Conservation (phyloP, 2,888 invertebrate species). For the Operophtera brumata region DNA sequence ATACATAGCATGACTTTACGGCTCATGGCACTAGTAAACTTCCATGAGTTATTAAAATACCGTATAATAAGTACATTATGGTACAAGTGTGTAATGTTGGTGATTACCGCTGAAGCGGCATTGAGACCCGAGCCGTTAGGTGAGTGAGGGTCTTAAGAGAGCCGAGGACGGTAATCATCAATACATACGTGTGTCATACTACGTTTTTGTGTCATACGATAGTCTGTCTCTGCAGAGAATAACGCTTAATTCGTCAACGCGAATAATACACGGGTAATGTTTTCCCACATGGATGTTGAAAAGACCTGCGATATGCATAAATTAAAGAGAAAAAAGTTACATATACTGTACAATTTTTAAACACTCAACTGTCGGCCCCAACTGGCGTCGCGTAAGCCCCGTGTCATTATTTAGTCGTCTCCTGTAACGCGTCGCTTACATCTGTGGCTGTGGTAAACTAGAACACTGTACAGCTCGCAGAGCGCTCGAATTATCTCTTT, state of each 20-base stretch:
- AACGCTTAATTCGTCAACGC: neutral
- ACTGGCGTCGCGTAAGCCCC: constrained; percentile 36
- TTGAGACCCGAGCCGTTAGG: no score
- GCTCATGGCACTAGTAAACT: constrained; percentile 1
- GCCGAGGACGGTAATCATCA: no score
- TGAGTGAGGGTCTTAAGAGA: no score
- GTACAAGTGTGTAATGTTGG: no score
- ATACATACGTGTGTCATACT: no score
- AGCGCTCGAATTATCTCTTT: constrained; percentile 21
- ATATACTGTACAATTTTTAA: constrained; percentile 35
- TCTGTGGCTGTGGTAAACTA: constrained; percentile 44
- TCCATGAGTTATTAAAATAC: neutral
- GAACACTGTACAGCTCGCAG: constrained; percentile 25
- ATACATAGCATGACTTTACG: constrained; percentile 4
- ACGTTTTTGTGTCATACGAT: no score
- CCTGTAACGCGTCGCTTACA: constrained; percentile 49
- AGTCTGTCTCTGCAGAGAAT: neutral
- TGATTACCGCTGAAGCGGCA: no score
- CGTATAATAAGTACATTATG: no score
- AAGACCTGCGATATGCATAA: constrained; percentile 18
- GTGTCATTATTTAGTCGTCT: constrained; percentile 54
- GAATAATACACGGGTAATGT: neutral
- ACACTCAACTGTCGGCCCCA: constrained; percentile 39
- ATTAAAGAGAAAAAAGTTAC: constrained; percentile 31
- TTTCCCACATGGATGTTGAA: constrained; percentile 9